A percentile compares a stretch with the other conserved stretches of the same genome.
Evolutionary conservation across 2,113 vertebrate genomes (phyloP).

Genomic region (Tyrannus savana): DNA sequence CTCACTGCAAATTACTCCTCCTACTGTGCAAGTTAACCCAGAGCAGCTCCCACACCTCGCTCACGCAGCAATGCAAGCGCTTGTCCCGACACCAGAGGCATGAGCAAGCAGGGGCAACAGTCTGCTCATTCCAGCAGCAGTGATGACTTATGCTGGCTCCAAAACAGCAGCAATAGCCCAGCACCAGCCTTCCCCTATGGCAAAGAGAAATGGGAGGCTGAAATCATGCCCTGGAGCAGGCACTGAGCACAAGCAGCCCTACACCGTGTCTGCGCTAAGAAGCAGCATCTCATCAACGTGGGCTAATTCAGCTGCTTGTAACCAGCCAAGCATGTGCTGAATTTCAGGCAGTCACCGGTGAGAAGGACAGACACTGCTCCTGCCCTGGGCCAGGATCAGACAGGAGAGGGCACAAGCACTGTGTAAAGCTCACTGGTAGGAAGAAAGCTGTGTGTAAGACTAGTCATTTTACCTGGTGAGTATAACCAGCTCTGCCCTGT

Average conservation of each 20-base stretch:
- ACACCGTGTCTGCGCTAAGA: fast-evolving
- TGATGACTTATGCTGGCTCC: background rate
- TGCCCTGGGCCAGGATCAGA: background rate
- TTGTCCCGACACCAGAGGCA: background rate
- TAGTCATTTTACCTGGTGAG: background rate
- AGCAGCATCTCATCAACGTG: background rate
- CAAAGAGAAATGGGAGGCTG: background rate
- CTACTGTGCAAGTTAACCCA: background rate
- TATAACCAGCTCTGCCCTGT: constrained; percentile 18
- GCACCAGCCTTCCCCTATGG: background rate
- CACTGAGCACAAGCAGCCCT: background rate
- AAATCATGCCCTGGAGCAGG: fast-evolving
- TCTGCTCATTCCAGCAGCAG: background rate
- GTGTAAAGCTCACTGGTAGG: background rate
- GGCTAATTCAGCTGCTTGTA: background rate
- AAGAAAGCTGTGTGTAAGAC: background rate
- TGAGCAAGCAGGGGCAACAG: background rate
- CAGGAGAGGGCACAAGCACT: background rate
- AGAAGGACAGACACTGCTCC: background rate
- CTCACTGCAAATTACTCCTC: too few relatives aligned
- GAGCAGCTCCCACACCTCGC: background rate
- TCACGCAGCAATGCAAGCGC: fast-evolving
- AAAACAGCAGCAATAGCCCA: background rate
- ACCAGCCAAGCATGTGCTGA: fast-evolving
- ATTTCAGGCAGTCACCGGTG: background rate